These are phyloP conservation scores for Mus pahari DNA, from an alignment of 2,113 vertebrate genomes.

Conservation along the genomic window DNA sequence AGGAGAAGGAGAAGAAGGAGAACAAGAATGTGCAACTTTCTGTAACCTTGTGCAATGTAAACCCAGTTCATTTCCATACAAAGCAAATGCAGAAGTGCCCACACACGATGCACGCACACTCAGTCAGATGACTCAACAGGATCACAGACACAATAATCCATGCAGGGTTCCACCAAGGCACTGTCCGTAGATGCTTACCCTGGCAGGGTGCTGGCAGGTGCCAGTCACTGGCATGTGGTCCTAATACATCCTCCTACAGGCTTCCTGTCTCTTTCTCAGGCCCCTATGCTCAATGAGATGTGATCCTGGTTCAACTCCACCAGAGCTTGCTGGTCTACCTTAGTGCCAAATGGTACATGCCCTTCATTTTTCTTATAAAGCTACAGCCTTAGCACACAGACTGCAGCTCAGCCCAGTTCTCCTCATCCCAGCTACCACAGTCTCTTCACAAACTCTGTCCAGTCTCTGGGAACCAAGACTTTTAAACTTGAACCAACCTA, in stretches of 20 bases:
- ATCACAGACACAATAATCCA: not conserved
- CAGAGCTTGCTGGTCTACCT: not conserved
- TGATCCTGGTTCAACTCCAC: not conserved
- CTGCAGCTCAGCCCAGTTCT: not conserved
- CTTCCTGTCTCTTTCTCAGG: not conserved
- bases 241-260: not conserved
- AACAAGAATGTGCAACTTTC: not conserved
- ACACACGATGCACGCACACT: not conserved
- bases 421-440: accelerated
- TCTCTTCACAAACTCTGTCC: not conserved
- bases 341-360: not conserved
- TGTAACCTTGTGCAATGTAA: slow-evolving; percentile 34
- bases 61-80: not conserved
- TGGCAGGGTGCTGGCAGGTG: not conserved
- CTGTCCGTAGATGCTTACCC: not conserved
- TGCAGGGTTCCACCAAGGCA: not conserved
- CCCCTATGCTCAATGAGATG: not conserved
- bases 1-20: not conserved
- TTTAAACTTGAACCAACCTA: not conserved
- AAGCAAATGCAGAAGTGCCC: not conserved
- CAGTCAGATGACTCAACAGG: not conserved
- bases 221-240: not conserved
- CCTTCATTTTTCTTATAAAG: not conserved
- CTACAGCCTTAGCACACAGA: not conserved
- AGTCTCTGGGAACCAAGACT: not conserved